Base-by-base conservation (phyloP, 2,888 invertebrate species). In the Lepidonotus clava region DNA sequence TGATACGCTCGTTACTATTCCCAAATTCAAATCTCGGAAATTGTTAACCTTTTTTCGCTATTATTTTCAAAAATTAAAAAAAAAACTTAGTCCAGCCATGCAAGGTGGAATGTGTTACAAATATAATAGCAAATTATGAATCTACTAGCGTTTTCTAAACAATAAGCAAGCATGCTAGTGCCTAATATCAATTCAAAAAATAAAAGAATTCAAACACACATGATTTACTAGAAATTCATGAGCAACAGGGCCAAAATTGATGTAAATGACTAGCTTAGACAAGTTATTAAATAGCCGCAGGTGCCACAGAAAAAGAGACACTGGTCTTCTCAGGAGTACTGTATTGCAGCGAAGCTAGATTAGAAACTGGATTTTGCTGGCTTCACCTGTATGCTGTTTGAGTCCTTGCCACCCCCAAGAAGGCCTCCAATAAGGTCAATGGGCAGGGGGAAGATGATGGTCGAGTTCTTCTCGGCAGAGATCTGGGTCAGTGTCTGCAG, bases 381-480 rank as follows among this genome's bases (percentile, higher is more conserved):
- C 61, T 61, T 61, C 14, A 56, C 56, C 56, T 56, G 56, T 28
- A 61, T 61, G 28, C 24, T 61, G 11, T 40, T 41, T 5, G 18
- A 5, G n/a, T 76, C 38, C 28, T 80, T 28, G 28, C 51, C 51
- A 6, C n/a, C n/a, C n/a, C n/a, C n/a, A n/a, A 84, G 66, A 5
- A 66, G 67, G 2, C 46, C 67, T 0, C 76, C 71, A 24, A 86
- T 14, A 66, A 89, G 86, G 40, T 90, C 98, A 95, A 98, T 96
- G 5, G 97, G 97, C 91, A 98, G 95, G 28, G 98, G 98, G 95
- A 99, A 98, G 80, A 99, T 97, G 92, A 98, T 99, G 2, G 98
- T 99, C 11, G 98, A 98, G 94, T 98, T 98, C 95, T 98, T 98
- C 95, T 98, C 98, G 46, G 98, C 98, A 38, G 98, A 98, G 93